These are phyloP conservation scores for Syndactyla subalaris DNA, from an alignment of 2,797 vertebrate species.

Conservation along the genomic window DNA sequence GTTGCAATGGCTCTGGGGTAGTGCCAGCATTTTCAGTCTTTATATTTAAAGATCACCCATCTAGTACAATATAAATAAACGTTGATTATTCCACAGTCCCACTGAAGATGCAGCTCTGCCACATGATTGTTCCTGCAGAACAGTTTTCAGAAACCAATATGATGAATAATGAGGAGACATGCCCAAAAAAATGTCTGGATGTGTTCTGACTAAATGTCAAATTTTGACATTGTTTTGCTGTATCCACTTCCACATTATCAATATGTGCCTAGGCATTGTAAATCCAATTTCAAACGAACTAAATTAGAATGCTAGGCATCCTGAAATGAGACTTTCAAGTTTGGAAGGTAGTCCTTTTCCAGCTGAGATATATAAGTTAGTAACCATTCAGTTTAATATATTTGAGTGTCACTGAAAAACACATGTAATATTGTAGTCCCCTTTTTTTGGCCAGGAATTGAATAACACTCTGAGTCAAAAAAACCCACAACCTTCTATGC, in stretches of 20 bases:
- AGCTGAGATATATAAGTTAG: neutral
- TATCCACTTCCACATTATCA: neutral
- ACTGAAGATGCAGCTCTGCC: neutral
- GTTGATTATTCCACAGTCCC: neutral
- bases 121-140: neutral
- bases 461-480: neutral
- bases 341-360: neutral
- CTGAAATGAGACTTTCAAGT: neutral
- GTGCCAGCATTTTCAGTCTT: neutral
- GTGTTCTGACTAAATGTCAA: neutral
- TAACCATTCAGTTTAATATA: neutral
- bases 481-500: accelerated
- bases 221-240: neutral
- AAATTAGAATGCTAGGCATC: neutral
- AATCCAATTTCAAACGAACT: neutral
- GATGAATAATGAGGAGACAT: neutral
- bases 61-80: neutral
- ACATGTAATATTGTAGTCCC: neutral
- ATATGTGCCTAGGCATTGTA: neutral
- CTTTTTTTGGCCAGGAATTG: neutral
- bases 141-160: neutral
- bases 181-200: neutral
- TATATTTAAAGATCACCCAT: neutral
- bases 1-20: neutral
- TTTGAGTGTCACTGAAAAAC: neutral